Conservation (phyloP, 2,888 invertebrate species). For the Ectropis crepuscularia region DNA sequence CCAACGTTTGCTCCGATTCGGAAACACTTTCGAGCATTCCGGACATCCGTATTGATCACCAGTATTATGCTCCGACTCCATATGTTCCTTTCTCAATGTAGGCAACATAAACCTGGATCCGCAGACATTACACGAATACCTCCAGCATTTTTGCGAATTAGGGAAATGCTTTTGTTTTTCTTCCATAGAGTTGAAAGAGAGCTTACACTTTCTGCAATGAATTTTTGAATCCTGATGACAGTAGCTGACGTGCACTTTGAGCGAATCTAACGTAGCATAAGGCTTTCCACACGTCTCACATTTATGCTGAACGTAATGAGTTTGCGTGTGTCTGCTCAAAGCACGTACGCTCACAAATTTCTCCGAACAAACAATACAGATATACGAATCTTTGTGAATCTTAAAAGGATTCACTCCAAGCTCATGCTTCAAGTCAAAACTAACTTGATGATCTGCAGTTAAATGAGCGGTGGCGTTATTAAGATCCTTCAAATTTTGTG, state of each 20-base stretch:
- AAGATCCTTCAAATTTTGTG: slow-evolving; percentile 39
- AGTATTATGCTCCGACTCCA: slow-evolving; percentile 40
- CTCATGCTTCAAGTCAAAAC: slow-evolving; percentile 41
- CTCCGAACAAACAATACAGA: slow-evolving; percentile 30
- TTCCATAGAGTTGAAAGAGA: slow-evolving; percentile 12
- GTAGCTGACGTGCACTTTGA: slow-evolving; percentile 22
- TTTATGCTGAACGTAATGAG: slow-evolving; percentile 34
- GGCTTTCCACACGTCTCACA: slow-evolving; percentile 42
- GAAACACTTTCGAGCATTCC: slow-evolving; percentile 49
- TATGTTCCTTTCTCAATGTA: slow-evolving; percentile 10
- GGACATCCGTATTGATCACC: slow-evolving; percentile 43
- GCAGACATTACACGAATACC: slow-evolving; percentile 26
- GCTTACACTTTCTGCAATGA: slow-evolving; percentile 34
- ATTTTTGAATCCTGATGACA: slow-evolving; percentile 24
- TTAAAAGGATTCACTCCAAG: slow-evolving; percentile 45
- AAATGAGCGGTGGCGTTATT: slow-evolving; percentile 51
- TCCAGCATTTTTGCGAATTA: slow-evolving; percentile 20
- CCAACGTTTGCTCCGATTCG: slow-evolving; percentile 33
- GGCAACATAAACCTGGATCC: slow-evolving; percentile 27
- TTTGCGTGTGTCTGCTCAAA: slow-evolving; percentile 37
- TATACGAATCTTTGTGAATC: slow-evolving; percentile 31
- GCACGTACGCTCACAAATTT: slow-evolving; percentile 35
- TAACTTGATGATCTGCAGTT: slow-evolving; percentile 28
- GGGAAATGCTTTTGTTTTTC: slow-evolving; percentile 25
- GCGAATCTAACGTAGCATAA: slow-evolving; percentile 24